phyloP scores from a whole-genome alignment of 2,797 vertebrate genomes.

The Numenius phaeopus region DNA sequence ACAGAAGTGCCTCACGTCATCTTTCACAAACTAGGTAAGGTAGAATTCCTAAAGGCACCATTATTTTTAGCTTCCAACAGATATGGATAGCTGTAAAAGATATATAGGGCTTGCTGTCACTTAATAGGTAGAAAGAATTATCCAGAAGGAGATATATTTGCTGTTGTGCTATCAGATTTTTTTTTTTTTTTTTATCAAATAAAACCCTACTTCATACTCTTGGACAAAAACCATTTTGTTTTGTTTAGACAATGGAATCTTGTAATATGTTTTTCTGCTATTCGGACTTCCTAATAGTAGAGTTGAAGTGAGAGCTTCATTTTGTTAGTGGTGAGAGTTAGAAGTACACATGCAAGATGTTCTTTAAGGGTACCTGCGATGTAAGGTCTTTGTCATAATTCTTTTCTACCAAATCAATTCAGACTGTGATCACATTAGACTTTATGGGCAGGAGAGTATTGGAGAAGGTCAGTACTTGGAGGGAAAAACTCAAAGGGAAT shows the following conservation, averaged over 20 bases:
- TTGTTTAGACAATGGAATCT: background rate
- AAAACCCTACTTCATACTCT: background rate
- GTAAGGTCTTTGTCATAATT: background rate
- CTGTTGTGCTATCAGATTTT: background rate
- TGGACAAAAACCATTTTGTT: background rate
- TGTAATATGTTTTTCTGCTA: background rate
- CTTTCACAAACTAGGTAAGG: background rate
- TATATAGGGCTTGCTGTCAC: background rate
- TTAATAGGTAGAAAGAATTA: slow-evolving; percentile 8
- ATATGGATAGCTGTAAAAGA: slow-evolving; percentile 23
- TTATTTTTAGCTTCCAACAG: slow-evolving; percentile 61
- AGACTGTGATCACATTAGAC: background rate
- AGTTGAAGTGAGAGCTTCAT: background rate
- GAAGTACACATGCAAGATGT: background rate
- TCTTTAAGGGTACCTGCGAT: background rate
- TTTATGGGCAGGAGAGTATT: background rate
- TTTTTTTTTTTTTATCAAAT: background rate
- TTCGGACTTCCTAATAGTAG: background rate
- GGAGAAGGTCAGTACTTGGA: background rate
- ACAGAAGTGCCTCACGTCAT: background rate
- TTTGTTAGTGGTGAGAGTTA: background rate
- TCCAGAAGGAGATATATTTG: background rate
- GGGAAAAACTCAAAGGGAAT: background rate
- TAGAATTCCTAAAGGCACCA: slow-evolving; percentile 53
- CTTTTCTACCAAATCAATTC: background rate